A percentile compares a stretch with the other conserved stretches of the same genome.
These are phyloP conservation scores for Hoplostethus atlanticus DNA, from an alignment of 2,797 vertebrate species.

Conservation along the genomic window DNA sequence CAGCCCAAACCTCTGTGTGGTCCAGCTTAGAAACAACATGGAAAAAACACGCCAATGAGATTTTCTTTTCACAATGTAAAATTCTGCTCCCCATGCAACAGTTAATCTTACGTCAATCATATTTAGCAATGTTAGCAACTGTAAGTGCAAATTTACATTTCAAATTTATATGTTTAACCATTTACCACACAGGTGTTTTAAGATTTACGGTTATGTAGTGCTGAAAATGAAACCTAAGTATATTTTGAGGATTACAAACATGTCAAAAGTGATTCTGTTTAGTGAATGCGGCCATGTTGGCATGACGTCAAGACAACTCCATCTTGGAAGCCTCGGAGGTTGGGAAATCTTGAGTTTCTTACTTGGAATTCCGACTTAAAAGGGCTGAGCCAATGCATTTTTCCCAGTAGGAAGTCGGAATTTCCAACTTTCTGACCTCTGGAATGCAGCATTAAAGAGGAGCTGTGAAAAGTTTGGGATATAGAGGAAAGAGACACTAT, in stretches of 20 bases:
- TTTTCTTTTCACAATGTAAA: conserved; percentile 23
- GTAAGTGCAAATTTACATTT: no score
- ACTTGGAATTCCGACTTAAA: background rate
- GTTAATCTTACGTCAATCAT: background rate
- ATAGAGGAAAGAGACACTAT: background rate
- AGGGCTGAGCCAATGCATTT: background rate
- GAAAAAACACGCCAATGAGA: background rate
- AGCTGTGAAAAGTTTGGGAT: conserved; percentile 1
- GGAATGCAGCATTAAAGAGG: conserved; percentile 29
- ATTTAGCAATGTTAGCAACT: no score
- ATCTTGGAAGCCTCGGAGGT: no score
- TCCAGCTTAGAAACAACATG: conserved; percentile 3
- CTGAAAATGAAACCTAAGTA: no score
- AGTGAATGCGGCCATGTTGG: no score
- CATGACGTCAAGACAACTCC: no score
- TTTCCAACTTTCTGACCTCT: conserved; percentile 13
- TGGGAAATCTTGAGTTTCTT: background rate
- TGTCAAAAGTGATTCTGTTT: no score
- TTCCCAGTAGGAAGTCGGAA: conserved; percentile 19
- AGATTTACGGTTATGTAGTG: no score
- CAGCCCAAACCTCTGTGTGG: conserved; percentile 24
- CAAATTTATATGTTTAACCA: no score
- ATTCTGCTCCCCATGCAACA: background rate
- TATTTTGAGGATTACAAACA: no score
- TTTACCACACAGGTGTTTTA: background rate